Conservation (phyloP, 2,113 vertebrate genomes). For the Chrysemys picta region DNA sequence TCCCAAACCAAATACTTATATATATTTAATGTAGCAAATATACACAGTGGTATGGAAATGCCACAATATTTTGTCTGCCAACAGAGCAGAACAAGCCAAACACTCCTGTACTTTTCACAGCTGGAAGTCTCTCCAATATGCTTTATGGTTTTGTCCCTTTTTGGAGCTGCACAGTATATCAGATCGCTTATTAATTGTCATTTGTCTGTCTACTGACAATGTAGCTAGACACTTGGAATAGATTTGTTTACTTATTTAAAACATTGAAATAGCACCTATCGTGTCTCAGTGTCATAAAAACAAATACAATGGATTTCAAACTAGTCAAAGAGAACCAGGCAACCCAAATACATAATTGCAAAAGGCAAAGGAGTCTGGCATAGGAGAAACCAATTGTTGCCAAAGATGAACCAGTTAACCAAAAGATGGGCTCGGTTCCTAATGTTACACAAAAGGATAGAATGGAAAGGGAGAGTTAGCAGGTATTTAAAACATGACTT, state of each 20-base stretch:
- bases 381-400: neutral
- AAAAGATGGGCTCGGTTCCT: neutral
- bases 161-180: neutral
- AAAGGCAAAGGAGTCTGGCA: neutral
- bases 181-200: neutral
- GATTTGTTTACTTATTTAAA: neutral
- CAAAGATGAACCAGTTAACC: neutral
- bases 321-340: neutral
- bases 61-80: neutral
- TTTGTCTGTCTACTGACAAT: neutral
- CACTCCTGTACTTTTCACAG: neutral
- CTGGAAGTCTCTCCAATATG: neutral
- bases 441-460: neutral
- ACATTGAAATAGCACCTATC: neutral
- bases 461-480: neutral
- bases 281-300: neutral
- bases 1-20: neutral
- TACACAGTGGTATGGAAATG: neutral
- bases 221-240: neutral
- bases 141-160: neutral
- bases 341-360: neutral
- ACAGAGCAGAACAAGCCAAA: constrained; percentile 7
- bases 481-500: neutral
- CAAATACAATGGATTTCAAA: neutral
- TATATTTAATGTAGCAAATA: neutral